These are phyloP conservation scores for Helostoma temminkii DNA, from an alignment of 2,797 vertebrate genomes.

Conservation along the genomic window DNA sequence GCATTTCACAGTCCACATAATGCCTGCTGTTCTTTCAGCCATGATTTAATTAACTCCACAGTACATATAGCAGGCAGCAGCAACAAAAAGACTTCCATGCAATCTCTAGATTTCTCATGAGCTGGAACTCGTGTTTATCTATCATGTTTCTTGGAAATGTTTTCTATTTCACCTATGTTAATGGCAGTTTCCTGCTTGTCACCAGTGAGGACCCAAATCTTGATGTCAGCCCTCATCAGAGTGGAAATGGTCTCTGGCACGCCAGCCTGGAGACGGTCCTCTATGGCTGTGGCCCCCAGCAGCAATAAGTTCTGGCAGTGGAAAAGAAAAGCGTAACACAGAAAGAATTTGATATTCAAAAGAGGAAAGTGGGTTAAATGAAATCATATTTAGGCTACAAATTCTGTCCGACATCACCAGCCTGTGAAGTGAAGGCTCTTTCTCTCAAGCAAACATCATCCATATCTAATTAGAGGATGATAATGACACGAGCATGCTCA, in stretches of 20 bases:
- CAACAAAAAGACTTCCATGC: constrained; percentile 11
- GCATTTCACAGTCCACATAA: constrained; percentile 50
- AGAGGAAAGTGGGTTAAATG: constrained; percentile 8
- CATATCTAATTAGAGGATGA: constrained; percentile 53
- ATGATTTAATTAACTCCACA: constrained; percentile 54
- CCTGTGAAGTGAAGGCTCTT: constrained; percentile 33
- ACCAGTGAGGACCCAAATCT: constrained; percentile 97
- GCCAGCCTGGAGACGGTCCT: constrained; percentile 94
- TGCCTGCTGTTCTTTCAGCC: constrained; percentile 29
- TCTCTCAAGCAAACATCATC: constrained; percentile 41
- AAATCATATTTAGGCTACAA: constrained; percentile 35
- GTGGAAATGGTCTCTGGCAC: constrained; percentile 97
- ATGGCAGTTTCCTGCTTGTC: constrained; percentile 98
- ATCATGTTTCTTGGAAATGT: background rate
- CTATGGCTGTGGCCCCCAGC: constrained; percentile 96
- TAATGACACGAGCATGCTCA: constrained; percentile 41
- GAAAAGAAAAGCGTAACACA: constrained; percentile 19
- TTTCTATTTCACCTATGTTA: constrained; percentile 91
- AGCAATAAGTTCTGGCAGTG: constrained; percentile 89
- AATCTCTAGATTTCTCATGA: background rate
- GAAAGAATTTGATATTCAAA: background rate
- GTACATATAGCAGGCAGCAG: constrained; percentile 11
- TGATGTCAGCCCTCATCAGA: constrained; percentile 94
- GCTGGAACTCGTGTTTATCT: background rate
- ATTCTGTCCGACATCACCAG: constrained; percentile 21